Percentiles rank a stretch among this genome's conserved stretches.
These are phyloP conservation scores for Caranx melampygus DNA, from an alignment of 2,113 vertebrate species.

Conservation along the genomic window DNA sequence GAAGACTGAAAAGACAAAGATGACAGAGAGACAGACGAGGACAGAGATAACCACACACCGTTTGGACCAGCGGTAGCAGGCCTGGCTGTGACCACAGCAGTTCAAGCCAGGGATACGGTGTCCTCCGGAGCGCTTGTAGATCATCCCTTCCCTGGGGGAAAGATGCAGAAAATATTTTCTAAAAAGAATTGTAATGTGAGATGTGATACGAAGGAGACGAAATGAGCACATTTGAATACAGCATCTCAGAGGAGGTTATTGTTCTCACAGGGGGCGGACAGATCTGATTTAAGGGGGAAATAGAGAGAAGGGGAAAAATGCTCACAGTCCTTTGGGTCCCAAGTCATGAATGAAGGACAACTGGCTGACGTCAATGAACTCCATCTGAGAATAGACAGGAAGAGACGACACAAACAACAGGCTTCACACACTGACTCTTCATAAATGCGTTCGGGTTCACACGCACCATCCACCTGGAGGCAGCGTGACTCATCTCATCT, in stretches of 20 bases:
- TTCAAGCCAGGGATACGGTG: constrained; percentile 96
- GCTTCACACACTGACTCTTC: constrained; percentile 13
- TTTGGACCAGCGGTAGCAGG: constrained; percentile 98
- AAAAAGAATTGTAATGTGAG: too few species aligned
- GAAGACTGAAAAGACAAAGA: not conserved
- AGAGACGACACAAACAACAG: constrained; percentile 10
- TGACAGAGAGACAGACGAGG: not conserved
- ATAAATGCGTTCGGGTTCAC: not conserved
- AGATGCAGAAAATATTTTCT: not conserved
- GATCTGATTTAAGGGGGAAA: not conserved
- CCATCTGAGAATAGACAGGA: constrained; percentile 87
- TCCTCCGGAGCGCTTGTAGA: constrained; percentile 96
- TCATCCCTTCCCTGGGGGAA: constrained; percentile 92
- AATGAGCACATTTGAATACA: not conserved
- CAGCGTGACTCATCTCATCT: not conserved
- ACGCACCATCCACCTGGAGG: not conserved
- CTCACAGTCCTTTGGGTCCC: constrained; percentile 99
- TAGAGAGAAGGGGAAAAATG: constrained; percentile 31
- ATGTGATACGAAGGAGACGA: not conserved
- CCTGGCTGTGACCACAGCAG: constrained; percentile 93
- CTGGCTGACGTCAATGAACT: constrained; percentile 96
- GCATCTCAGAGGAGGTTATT: not conserved
- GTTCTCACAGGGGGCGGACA: not conserved
- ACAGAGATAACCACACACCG: constrained; percentile 82
- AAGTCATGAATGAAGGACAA: constrained; percentile 96